Percentiles rank a stretch among this genome's conserved stretches.
Evolutionary conservation across 2,797 vertebrate genomes (phyloP).

Genomic region (Orestias chungarensis): DNA sequence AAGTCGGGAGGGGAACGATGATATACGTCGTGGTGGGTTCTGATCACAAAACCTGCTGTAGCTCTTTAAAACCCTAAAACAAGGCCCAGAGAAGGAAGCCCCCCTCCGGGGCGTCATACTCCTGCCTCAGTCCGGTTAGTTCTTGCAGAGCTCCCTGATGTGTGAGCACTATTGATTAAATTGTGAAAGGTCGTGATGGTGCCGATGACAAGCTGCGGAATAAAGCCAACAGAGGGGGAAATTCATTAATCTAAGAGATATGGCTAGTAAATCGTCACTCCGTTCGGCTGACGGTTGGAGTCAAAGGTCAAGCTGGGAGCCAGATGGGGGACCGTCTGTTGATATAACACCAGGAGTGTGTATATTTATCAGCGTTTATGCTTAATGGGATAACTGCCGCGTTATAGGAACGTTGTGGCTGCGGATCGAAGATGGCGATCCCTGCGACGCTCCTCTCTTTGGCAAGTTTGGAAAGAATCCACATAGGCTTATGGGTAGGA

Average conservation of each 20-base stretch:
- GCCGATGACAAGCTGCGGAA: conserved; percentile 24
- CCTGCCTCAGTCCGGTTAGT: conserved; percentile 40
- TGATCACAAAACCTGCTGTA: conserved; percentile 21
- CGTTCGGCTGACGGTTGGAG: conserved; percentile 40
- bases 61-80: conserved; percentile 11
- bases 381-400: neutral
- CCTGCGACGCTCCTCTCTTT: neutral
- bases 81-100: conserved; percentile 13
- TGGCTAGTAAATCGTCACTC: conserved; percentile 39
- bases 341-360: conserved; percentile 5
- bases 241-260: conserved; percentile 58
- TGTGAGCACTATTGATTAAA: conserved; percentile 53
- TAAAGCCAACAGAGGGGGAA: conserved; percentile 22
- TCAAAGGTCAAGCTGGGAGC: conserved; percentile 62
- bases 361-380: neutral
- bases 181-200: conserved; percentile 15
- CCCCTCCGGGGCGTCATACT: neutral
- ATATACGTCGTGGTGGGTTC: conserved; percentile 33
- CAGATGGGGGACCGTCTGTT: conserved; percentile 60
- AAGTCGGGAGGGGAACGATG: conserved; percentile 19
- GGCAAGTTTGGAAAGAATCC: conserved; percentile 15
- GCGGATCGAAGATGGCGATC: neutral
- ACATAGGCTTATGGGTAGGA: conserved; percentile 23
- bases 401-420: neutral
- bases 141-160: conserved; percentile 48